Conservation (phyloP, 2,797 vertebrate genomes). For the Argyrosomus regius region DNA sequence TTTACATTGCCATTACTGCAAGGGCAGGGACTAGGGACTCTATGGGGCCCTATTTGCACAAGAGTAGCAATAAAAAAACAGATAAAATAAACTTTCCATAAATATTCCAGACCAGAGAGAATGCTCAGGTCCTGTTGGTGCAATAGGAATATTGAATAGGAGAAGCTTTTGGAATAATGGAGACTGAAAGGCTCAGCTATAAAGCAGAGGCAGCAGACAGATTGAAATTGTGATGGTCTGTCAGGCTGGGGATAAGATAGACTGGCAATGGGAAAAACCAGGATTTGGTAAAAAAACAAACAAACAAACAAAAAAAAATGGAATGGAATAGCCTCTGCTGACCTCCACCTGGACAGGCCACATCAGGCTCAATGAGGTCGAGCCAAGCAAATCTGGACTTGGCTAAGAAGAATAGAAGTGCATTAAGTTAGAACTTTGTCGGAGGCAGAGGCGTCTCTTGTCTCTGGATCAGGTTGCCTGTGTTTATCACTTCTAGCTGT, state of each 20-base stretch:
- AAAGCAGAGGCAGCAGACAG: conserved; percentile 72
- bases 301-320: no score
- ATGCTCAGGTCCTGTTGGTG: conserved; percentile 74
- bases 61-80: conserved; percentile 84
- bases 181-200: conserved; percentile 61
- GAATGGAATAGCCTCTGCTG: conserved; percentile 41
- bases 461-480: conserved; percentile 93
- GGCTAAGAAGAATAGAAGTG: conserved; percentile 82
- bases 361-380: conserved; percentile 41
- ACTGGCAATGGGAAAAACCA: conserved; percentile 38
- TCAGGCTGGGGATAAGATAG: conserved; percentile 41
- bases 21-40: conserved; percentile 80
- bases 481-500: conserved; percentile 95
- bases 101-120: conserved; percentile 81
- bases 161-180: conserved; percentile 73
- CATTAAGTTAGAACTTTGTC: conserved; percentile 93
- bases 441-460: conserved; percentile 90
- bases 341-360: conserved; percentile 60
- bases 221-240: conserved; percentile 83
- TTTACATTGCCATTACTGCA: conserved; percentile 88
- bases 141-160: conserved; percentile 78
- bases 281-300: conserved; percentile 37
- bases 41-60: conserved; percentile 84
- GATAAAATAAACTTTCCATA: conserved; percentile 86
- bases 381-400: conserved; percentile 68